Evolutionary conservation across 2,888 invertebrate species (phyloP).

Genomic region (Cabera pusaria): DNA sequence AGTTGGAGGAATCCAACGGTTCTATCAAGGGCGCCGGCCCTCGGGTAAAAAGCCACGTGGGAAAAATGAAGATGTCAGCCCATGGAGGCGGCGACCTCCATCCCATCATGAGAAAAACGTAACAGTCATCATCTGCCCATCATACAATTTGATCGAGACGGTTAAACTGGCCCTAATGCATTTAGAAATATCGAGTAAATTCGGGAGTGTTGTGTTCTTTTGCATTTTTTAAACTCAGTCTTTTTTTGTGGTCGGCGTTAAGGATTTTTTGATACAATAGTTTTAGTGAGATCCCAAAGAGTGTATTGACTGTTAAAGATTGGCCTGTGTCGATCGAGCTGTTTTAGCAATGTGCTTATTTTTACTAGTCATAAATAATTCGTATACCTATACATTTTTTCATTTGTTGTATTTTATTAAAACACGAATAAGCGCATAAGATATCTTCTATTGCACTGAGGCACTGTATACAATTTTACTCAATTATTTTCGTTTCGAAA

Average conservation of each 20-base stretch:
- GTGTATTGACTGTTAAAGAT: constrained; percentile 56
- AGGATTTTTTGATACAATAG: constrained; percentile 61
- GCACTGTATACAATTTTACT: no score
- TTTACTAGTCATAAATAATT: constrained; percentile 79
- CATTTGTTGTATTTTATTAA: constrained; percentile 14
- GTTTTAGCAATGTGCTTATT: constrained; percentile 66
- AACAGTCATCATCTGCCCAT: constrained; percentile 28
- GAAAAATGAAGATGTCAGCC: constrained; percentile 65
- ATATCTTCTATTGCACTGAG: no score
- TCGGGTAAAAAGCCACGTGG: constrained; percentile 56
- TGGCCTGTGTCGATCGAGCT: constrained; percentile 47
- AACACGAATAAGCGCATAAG: no score
- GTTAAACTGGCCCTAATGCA: constrained; percentile 8
- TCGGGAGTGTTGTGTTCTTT: constrained; percentile 39
- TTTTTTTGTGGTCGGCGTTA: constrained; percentile 48
- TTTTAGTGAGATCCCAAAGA: constrained; percentile 62
- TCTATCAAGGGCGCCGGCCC: constrained; percentile 65
- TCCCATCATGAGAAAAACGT: constrained; percentile 70
- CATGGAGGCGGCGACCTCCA: constrained; percentile 74
- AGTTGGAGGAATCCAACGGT: constrained; percentile 50
- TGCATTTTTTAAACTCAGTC: constrained; percentile 40
- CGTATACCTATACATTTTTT: constrained; percentile 46
- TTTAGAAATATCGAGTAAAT: constrained; percentile 38
- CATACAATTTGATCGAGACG: background rate
- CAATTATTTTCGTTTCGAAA: no score